These are phyloP conservation scores for Paracanthobrama guichenoti DNA, from an alignment of 2,113 vertebrate species.

Conservation along the genomic window DNA sequence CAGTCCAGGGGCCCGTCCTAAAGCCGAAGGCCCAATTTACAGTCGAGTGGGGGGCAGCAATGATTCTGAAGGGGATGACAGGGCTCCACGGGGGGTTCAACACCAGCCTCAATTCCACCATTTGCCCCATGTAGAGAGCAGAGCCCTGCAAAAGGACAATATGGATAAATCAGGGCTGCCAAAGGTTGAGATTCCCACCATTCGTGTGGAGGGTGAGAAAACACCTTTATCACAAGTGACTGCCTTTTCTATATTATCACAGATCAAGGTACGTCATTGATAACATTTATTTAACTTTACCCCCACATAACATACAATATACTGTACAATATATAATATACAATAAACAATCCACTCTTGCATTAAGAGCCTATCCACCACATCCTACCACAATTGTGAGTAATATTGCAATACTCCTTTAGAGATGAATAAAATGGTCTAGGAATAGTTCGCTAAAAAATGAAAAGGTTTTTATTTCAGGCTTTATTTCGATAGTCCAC, in stretches of 20 bases:
- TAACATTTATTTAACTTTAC: not conserved
- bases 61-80: conserved; percentile 58
- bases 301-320: not conserved
- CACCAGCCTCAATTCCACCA: conserved; percentile 39
- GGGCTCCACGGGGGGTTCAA: conserved; percentile 58
- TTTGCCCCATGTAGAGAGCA: conserved; percentile 35
- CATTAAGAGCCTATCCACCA: not conserved
- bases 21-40: conserved; percentile 47
- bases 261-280: conserved; percentile 75
- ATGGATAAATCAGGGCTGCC: conserved; percentile 37
- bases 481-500: too few relatives aligned
- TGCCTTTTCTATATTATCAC: conserved; percentile 68
- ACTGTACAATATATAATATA: too few relatives aligned
- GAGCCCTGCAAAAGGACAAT: conserved; percentile 38
- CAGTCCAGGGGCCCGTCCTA: conserved; percentile 46
- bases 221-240: conserved; percentile 64
- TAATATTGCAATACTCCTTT: not conserved
- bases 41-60: conserved; percentile 38
- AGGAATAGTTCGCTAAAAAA: not conserved
- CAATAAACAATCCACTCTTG: not conserved
- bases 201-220: conserved; percentile 64
- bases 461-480: too few relatives aligned
- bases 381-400: not conserved
- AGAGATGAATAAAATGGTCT: not conserved
- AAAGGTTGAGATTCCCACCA: conserved; percentile 46